Conservation (phyloP, 2,113 vertebrate species). For the Plestiodon gilberti region DNA sequence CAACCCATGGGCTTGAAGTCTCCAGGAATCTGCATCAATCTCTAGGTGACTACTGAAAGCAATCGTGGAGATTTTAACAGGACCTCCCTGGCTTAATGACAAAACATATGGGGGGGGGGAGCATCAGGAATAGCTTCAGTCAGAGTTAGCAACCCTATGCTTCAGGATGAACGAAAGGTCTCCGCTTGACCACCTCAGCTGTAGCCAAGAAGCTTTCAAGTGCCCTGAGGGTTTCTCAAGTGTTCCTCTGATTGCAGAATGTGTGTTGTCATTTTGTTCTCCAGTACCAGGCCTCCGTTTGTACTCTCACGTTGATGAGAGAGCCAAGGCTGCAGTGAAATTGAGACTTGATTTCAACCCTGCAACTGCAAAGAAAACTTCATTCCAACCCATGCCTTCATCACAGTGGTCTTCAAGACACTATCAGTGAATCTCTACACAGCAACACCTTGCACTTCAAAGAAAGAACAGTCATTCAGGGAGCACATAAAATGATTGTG, state of each 20-base stretch:
- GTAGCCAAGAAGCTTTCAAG: not conserved
- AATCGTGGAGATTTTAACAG: too few species aligned
- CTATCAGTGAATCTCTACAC: not conserved
- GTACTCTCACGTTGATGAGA: not conserved
- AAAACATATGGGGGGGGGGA: too few species aligned
- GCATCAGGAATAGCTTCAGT: too few species aligned
- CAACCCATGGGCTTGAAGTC: too few species aligned
- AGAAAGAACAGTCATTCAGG: too few species aligned
- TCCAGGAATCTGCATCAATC: too few species aligned
- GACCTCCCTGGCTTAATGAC: too few species aligned
- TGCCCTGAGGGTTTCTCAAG: not conserved
- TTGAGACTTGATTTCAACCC: not conserved
- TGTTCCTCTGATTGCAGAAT: not conserved
- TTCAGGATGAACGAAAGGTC: not conserved
- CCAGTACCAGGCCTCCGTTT: not conserved
- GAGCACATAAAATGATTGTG: too few species aligned
- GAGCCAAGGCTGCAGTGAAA: not conserved
- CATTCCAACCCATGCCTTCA: not conserved
- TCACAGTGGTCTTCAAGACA: too few species aligned
- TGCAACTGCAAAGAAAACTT: not conserved
- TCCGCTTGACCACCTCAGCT: not conserved
- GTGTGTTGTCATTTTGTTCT: not conserved
- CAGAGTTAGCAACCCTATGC: too few species aligned
- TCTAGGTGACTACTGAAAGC: too few species aligned
- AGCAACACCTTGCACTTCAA: not conserved